These are phyloP conservation scores for Cyrtodaria siliqua DNA, from an alignment of 2,888 invertebrate genomes.

Conservation along the genomic window DNA sequence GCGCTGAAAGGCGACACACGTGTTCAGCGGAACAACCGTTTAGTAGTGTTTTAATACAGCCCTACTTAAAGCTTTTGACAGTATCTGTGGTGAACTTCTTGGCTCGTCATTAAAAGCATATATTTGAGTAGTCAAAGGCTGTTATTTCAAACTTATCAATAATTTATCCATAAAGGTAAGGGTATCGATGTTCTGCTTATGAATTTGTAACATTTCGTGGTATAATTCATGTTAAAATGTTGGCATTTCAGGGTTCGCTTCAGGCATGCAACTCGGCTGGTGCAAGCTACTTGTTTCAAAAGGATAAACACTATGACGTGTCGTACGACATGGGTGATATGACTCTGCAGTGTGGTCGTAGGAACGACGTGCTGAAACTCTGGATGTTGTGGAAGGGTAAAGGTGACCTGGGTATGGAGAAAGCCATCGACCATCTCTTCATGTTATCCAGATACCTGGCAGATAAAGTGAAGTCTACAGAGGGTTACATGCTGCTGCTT, in stretches of 20 bases:
- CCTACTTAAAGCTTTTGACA: too few relatives aligned
- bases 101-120: too few relatives aligned
- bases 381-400: slow-evolving; percentile 83
- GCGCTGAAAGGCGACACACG: too few relatives aligned
- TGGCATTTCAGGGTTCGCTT: slow-evolving; percentile 72
- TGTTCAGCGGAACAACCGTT: too few relatives aligned
- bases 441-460: slow-evolving; percentile 69
- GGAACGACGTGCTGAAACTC: slow-evolving; percentile 80
- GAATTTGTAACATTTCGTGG: too few relatives aligned
- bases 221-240: background rate
- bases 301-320: slow-evolving; percentile 83
- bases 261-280: slow-evolving; percentile 74
- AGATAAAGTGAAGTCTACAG: slow-evolving; percentile 63
- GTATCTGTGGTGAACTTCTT: too few relatives aligned
- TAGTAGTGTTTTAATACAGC: too few relatives aligned
- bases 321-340: slow-evolving; percentile 83
- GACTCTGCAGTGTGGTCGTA: slow-evolving; percentile 82
- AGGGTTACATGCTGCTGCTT: slow-evolving; percentile 74
- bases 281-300: slow-evolving; percentile 82
- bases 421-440: slow-evolving; percentile 75
- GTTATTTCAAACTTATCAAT: too few relatives aligned
- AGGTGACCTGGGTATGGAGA: slow-evolving; percentile 73
- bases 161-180: too few relatives aligned
- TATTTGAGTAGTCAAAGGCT: too few relatives aligned
- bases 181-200: too few relatives aligned